Evolutionary conservation across 2,888 invertebrate genomes (phyloP).

Genomic region (Glyphotaelius pellucidus): DNA sequence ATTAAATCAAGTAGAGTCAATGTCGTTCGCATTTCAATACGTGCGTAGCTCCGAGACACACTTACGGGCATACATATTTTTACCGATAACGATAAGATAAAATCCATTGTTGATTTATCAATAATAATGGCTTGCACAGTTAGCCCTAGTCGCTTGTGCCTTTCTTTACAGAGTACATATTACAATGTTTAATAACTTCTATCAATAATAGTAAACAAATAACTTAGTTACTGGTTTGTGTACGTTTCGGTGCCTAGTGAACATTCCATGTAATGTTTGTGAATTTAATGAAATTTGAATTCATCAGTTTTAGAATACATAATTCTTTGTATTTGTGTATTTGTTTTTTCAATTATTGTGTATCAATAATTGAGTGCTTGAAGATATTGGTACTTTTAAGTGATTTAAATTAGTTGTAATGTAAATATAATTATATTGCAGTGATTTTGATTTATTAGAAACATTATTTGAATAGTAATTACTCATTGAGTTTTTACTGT

Average conservation of each 20-base stretch:
- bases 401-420: no score
- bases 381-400: no score
- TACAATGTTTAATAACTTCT: neutral
- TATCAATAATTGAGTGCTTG: no score
- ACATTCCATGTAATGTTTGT: neutral
- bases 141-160: neutral
- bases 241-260: neutral
- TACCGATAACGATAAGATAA: neutral
- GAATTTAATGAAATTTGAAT: neutral
- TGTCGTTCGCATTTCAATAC: neutral
- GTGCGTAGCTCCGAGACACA: neutral
- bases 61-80: neutral
- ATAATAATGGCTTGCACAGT: neutral
- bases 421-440: no score
- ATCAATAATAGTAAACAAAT: neutral
- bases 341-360: no score
- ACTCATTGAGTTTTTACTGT: no score
- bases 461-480: no score
- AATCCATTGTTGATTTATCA: neutral
- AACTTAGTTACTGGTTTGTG: neutral
- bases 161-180: neutral
- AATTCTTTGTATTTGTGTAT: no score
- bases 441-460: no score
- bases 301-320: no score
- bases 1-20: neutral